A percentile compares a stretch with the other conserved stretches of the same genome.
Evolutionary conservation across 2,888 invertebrate genomes (phyloP).

Genomic region (Caenorhabditis doughertyi): DNA sequence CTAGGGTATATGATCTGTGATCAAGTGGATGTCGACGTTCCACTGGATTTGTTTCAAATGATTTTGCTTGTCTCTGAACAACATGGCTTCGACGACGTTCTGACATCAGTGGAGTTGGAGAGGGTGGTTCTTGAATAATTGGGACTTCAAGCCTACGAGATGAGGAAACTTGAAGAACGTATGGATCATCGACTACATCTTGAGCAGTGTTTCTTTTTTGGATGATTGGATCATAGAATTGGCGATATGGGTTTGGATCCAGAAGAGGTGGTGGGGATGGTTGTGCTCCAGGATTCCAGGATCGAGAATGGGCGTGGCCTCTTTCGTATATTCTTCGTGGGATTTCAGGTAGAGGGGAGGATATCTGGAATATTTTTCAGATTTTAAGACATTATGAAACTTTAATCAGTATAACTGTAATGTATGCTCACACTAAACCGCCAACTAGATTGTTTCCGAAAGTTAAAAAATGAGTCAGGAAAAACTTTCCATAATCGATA

Average conservation of each 20-base stretch:
- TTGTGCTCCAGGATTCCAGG: constrained; percentile 72
- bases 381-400: background rate
- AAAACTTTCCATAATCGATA: no score
- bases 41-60: constrained; percentile 63
- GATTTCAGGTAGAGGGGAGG: constrained; percentile 69
- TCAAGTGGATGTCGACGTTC: constrained; percentile 45
- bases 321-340: constrained; percentile 71
- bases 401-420: no score
- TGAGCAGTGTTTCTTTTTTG: constrained; percentile 24
- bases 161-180: constrained; percentile 28
- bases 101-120: constrained; percentile 8
- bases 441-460: no score
- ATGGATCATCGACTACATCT: constrained; percentile 28
- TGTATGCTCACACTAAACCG: no score
- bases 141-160: constrained; percentile 47
- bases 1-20: constrained; percentile 53
- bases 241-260: constrained; percentile 53
- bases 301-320: constrained; percentile 72
- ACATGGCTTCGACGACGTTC: constrained; percentile 51
- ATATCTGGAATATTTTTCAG: constrained; percentile 60
- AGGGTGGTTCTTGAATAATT: constrained; percentile 64
- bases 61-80: constrained; percentile 68
- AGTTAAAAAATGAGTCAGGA: no score
- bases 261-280: constrained; percentile 54
- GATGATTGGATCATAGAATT: constrained; percentile 48